Percentiles rank a stretch among this genome's conserved stretches.
Conservation (phyloP, 2,888 invertebrate species). For the Philereme transversata region DNA sequence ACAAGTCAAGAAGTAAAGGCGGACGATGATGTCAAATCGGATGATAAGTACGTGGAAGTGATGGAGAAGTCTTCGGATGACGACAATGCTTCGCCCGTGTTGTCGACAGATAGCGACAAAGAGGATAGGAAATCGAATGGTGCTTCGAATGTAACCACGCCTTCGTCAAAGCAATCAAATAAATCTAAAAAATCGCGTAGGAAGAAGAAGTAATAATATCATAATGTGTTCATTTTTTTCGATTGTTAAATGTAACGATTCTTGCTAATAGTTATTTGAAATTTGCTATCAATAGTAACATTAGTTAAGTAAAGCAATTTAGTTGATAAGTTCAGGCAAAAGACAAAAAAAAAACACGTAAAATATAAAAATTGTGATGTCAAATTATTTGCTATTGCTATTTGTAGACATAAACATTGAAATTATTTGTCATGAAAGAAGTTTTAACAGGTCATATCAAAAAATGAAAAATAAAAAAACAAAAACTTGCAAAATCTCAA, state of each 20-base stretch:
- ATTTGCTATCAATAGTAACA: slow-evolving; percentile 63
- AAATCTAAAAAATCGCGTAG: slow-evolving; percentile 84
- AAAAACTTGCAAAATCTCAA: slow-evolving; percentile 70
- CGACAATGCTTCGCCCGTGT: slow-evolving; percentile 76
- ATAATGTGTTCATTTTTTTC: slow-evolving; percentile 61
- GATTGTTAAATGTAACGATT: slow-evolving; percentile 46
- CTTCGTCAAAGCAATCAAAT: slow-evolving; percentile 70
- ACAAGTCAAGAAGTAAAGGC: slow-evolving; percentile 69
- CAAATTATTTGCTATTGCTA: slow-evolving; percentile 32
- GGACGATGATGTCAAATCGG: slow-evolving; percentile 63
- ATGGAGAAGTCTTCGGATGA: slow-evolving; percentile 85
- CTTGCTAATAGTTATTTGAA: slow-evolving; percentile 43
- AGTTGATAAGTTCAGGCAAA: slow-evolving; percentile 65
- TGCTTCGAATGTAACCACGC: slow-evolving; percentile 62
- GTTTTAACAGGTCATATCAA: slow-evolving; percentile 60
- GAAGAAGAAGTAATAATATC: slow-evolving; percentile 84
- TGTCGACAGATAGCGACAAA: slow-evolving; percentile 84
- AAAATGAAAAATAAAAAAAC: slow-evolving; percentile 68
- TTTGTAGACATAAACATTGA: slow-evolving; percentile 31
- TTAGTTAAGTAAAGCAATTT: slow-evolving; percentile 65
- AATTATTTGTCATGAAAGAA: slow-evolving; percentile 47
- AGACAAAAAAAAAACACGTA: slow-evolving; percentile 64
- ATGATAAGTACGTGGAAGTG: slow-evolving; percentile 58
- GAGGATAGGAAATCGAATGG: slow-evolving; percentile 71
- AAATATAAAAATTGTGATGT: slow-evolving; percentile 38